Evolutionary conservation across 2,888 invertebrate genomes (phyloP).

Genomic region (Drosophila meridiana): DNA sequence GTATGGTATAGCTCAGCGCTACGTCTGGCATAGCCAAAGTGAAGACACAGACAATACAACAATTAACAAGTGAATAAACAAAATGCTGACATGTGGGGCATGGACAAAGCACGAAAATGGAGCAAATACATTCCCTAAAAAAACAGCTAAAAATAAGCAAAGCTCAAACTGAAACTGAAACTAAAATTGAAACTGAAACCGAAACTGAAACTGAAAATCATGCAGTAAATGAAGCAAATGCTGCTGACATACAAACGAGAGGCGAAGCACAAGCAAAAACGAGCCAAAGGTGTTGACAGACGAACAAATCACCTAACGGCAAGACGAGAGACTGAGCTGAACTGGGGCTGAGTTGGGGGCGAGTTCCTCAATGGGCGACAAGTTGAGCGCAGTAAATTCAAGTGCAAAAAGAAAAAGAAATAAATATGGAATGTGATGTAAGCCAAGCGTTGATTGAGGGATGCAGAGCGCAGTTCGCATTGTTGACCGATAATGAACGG

Average conservation of each 20-base stretch:
- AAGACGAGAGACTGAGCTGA: background rate
- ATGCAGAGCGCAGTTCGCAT: slow-evolving; percentile 12
- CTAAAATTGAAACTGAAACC: slow-evolving; percentile 28
- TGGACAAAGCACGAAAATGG: slow-evolving; percentile 50
- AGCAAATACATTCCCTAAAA: slow-evolving; percentile 51
- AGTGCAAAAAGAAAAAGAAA: slow-evolving; percentile 43
- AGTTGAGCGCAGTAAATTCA: slow-evolving; percentile 27
- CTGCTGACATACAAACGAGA: slow-evolving; percentile 64
- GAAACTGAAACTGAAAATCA: slow-evolving; percentile 65
- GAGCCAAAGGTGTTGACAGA: slow-evolving; percentile 57
- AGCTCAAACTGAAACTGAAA: slow-evolving; percentile 13
- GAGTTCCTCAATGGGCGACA: slow-evolving; percentile 31
- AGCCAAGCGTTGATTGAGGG: slow-evolving; percentile 25
- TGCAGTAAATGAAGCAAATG: slow-evolving; percentile 74
- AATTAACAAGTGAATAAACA: slow-evolving; percentile 49
- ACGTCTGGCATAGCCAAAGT: slow-evolving; percentile 26
- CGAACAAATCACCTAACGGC: slow-evolving; percentile 66
- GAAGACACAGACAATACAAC: slow-evolving; percentile 45
- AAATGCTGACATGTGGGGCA: slow-evolving; percentile 60
- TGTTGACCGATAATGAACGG: slow-evolving; percentile 53
- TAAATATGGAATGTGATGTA: slow-evolving; percentile 42
- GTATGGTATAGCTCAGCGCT: slow-evolving; percentile 9
- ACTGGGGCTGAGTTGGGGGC: background rate
- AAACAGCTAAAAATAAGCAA: slow-evolving; percentile 7
- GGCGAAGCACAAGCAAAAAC: slow-evolving; percentile 13